Evolutionary conservation across 2,797 vertebrate genomes (phyloP).

Genomic region (Sebastes flavidus): DNA sequence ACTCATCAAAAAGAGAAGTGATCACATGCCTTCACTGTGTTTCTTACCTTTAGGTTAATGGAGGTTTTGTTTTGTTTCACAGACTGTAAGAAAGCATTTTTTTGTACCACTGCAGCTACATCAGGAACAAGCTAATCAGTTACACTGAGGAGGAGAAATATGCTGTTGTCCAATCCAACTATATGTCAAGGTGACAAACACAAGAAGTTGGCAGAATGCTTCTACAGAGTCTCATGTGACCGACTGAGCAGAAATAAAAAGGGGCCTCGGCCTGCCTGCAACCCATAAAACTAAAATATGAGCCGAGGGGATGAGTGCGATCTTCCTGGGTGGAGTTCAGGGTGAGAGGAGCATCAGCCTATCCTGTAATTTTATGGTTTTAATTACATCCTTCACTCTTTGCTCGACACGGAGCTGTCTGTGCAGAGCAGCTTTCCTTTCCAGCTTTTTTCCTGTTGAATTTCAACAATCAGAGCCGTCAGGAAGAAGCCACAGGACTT

Average conservation of each 20-base stretch:
- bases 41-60: background rate
- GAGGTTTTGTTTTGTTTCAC: background rate
- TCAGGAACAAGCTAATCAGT: background rate
- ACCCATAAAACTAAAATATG: slow-evolving; percentile 14
- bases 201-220: background rate
- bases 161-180: background rate
- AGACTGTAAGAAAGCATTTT: background rate
- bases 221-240: background rate
- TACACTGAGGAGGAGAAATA: background rate
- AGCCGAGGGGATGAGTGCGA: background rate
- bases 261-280: background rate
- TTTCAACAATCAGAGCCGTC: background rate
- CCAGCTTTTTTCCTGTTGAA: background rate
- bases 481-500: background rate
- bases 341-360: background rate
- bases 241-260: background rate
- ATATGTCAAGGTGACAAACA: background rate
- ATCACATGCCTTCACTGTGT: background rate
- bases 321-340: slow-evolving; percentile 48
- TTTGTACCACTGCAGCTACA: background rate
- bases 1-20: background rate
- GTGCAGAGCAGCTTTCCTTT: background rate
- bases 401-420: background rate
- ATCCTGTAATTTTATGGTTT: slow-evolving; percentile 55
- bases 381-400: slow-evolving; percentile 39